Percentiles rank a stretch among this genome's conserved stretches.
Evolutionary conservation across 2,888 invertebrate species (phyloP).

Genomic region (Drosophila atripex): DNA sequence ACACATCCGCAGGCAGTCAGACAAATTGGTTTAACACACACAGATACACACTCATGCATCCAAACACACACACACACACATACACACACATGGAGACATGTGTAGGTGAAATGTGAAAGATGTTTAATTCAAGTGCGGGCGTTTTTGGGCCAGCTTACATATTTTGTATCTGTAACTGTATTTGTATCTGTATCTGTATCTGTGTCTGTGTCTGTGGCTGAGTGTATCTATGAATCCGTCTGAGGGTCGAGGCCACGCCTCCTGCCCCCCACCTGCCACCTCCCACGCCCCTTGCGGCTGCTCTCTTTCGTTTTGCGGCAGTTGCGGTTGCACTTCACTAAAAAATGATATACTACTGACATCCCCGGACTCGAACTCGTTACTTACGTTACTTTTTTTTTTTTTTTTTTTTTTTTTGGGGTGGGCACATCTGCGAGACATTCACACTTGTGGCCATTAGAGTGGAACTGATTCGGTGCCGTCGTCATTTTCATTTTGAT

Average conservation of each 20-base stretch:
- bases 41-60: neutral
- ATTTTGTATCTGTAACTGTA: constrained; percentile 11
- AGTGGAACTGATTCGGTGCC: constrained; percentile 55
- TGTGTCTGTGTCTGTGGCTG: constrained; percentile 9
- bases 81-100: constrained; percentile 10
- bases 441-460: constrained; percentile 64
- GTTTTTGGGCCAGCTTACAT: constrained; percentile 38
- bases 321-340: constrained; percentile 61
- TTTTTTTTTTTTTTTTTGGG: constrained; percentile 10
- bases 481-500: constrained; percentile 4
- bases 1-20: constrained; percentile 50
- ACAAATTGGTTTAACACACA: constrained; percentile 73
- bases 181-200: neutral
- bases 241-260: constrained; percentile 35
- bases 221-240: constrained; percentile 26
- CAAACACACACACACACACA: constrained; percentile 1
- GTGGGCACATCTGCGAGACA: constrained; percentile 25
- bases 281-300: constrained; percentile 29
- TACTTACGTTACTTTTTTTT: constrained; percentile 8
- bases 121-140: constrained; percentile 71
- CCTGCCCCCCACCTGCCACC: neutral
- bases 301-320: constrained; percentile 52
- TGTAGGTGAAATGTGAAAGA: constrained; percentile 58
- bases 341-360: constrained; percentile 73
- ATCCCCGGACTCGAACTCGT: constrained; percentile 28